These are phyloP conservation scores for Dendrocincla fuliginosa DNA, from an alignment of 2,797 vertebrate species.

Conservation along the genomic window DNA sequence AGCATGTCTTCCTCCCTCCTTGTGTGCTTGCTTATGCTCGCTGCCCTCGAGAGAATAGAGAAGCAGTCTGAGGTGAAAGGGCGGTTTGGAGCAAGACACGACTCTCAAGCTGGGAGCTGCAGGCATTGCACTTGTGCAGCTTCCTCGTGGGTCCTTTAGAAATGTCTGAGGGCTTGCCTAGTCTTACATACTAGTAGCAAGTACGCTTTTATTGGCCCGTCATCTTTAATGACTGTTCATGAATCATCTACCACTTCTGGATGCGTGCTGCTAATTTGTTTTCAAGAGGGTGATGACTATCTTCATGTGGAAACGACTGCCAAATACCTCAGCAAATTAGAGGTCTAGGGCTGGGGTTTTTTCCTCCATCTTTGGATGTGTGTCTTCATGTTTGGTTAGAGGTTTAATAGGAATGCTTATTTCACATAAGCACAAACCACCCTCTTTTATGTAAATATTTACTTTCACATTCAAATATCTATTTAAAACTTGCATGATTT, in stretches of 20 bases:
- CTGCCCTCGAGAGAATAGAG: not conserved
- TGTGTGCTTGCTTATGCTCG: rapidly evolving
- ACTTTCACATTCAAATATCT: not conserved
- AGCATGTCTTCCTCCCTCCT: rapidly evolving
- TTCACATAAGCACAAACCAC: not conserved
- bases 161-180: not conserved
- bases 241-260: not conserved
- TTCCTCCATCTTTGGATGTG: not conserved
- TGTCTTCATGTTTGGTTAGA: not conserved
- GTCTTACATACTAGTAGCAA: not conserved
- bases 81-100: not conserved
- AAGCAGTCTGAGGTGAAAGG: not conserved
- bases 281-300: not conserved
- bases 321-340: not conserved
- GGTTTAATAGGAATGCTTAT: not conserved
- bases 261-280: not conserved
- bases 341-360: not conserved
- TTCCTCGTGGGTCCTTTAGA: rapidly evolving
- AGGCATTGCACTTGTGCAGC: rapidly evolving
- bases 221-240: not conserved
- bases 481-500: not conserved
- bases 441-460: not conserved
- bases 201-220: not conserved
- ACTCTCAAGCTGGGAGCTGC: not conserved
- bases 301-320: not conserved